Evolutionary conservation across 2,888 invertebrate species (phyloP), one percentile per base, ranked within the genome.

Genomic region (Apantesis nais): DNA sequence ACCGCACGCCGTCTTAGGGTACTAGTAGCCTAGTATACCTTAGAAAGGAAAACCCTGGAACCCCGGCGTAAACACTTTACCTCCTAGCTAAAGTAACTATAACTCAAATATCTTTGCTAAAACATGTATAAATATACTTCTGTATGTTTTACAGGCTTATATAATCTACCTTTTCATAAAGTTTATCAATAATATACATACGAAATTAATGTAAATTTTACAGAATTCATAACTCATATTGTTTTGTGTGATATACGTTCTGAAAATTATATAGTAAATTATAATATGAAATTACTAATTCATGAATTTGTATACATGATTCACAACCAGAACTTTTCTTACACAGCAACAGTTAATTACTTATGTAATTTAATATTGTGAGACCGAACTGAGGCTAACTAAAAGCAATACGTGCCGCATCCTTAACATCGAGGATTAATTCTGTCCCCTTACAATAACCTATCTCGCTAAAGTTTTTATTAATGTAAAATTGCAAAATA

Each of bases 341-440:
- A 37, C 25, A 52, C n/a, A 48, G 34, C 19, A 16, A 72, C 70
- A 69, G 69, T 61, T 25, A 68, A 76, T 70, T 62, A 63, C 66
- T 63, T 52, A 62, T 60, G 66, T 74, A 75, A 74, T 70, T 73
- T 77, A 70, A 75, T 74, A 74, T 72, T 70, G 37, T 62, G 44
- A n/a, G 44, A 62, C 63, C 60, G 52, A 78, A 67, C 72, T 72
- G 74, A 73, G 70, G 19, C 55, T 70, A 71, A 69, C 72, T 74
- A 75, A 76, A 67, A 72, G 71, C 65, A 66, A 71, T 72, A 78
- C 87, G 86, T 86, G 86, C 83, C 82, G 63, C 22, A 67, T 62
- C 76, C 76, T 55, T 66, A 78, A 78, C 78, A 77, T 72, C 63
- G 72, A 67, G 82, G 87, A 86, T 86, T 84, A 84, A 55, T 70